A percentile compares a stretch with the other conserved stretches of the same genome.
These are phyloP conservation scores for Pogonophryne albipinna DNA, from an alignment of 2,797 vertebrate genomes.

Conservation along the genomic window DNA sequence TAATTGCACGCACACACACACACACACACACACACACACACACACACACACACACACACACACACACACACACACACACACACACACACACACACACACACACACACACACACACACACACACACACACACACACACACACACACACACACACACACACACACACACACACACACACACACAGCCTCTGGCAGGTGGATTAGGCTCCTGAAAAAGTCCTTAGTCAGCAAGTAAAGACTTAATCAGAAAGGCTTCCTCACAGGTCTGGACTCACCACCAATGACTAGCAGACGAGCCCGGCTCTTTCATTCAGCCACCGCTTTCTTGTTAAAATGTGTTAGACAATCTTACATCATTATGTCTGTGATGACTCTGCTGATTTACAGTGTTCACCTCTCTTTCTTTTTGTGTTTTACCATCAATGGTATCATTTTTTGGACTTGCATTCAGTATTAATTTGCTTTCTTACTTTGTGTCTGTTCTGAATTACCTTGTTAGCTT, in stretches of 20 bases:
- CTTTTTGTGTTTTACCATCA: not conserved
- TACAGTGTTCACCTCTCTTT: not conserved
- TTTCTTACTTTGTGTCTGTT: slow-evolving; percentile 11
- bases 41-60: not conserved
- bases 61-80: no score
- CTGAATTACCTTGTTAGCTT: slow-evolving; percentile 28
- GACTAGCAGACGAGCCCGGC: slow-evolving; percentile 29
- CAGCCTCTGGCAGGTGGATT: slow-evolving; percentile 58
- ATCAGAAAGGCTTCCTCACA: slow-evolving; percentile 44
- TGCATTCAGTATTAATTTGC: not conserved
- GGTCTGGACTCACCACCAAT: slow-evolving; percentile 45
- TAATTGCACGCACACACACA: slow-evolving; percentile 72
- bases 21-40: slow-evolving; percentile 21
- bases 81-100: no score
- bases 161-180: not conserved
- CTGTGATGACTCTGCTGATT: not conserved
- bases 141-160: no score
- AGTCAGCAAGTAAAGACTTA: slow-evolving; percentile 66
- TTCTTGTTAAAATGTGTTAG: slow-evolving; percentile 29
- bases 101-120: not conserved
- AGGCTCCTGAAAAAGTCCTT: slow-evolving; percentile 49
- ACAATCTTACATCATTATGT: slow-evolving; percentile 15
- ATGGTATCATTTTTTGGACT: not conserved
- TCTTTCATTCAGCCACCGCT: slow-evolving; percentile 36
- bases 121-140: slow-evolving; percentile 11